Percentiles rank a stretch among this genome's conserved stretches.
phyloP scores from a whole-genome alignment of 2,888 invertebrate genomes.

The Schrankia costaestrigalis region DNA sequence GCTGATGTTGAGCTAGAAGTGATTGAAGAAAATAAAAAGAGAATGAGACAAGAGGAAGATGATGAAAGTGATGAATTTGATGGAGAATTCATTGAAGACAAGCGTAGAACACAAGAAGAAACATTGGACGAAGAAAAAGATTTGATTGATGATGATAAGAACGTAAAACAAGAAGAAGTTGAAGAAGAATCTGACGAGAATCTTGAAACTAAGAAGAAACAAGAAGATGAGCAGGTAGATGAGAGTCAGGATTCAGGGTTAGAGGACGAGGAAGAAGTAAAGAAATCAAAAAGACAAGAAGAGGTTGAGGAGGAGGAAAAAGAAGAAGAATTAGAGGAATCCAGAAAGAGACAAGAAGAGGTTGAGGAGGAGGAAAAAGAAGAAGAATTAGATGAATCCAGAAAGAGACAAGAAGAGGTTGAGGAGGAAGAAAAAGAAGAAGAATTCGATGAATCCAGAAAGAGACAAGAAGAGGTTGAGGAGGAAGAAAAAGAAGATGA shows the following conservation, averaged over 20 bases:
- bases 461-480: constrained; percentile 4
- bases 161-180: constrained; percentile 6
- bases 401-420: constrained; percentile 8
- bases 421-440: constrained; percentile 9
- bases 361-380: constrained; percentile 1
- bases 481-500: neutral
- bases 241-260: constrained; percentile 9
- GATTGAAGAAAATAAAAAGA: constrained; percentile 16
- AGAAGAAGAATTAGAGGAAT: constrained; percentile 5
- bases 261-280: constrained; percentile 1
- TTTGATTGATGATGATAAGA: constrained; percentile 11
- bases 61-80: constrained; percentile 30
- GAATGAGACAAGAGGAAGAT: constrained; percentile 12
- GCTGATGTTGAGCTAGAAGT: constrained; percentile 19
- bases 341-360: constrained; percentile 6
- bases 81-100: constrained; percentile 20
- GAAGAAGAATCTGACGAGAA: constrained; percentile 10
- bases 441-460: constrained; percentile 1
- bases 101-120: constrained; percentile 18
- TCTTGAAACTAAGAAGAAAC: no score
- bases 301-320: neutral
- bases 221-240: no score
- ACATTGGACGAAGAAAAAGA: constrained; percentile 21
- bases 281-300: constrained; percentile 7
- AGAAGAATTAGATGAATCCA: constrained; percentile 18